Evolutionary conservation across 2,113 vertebrate species (phyloP).

Genomic region (Myrmecophaga tridactyla): DNA sequence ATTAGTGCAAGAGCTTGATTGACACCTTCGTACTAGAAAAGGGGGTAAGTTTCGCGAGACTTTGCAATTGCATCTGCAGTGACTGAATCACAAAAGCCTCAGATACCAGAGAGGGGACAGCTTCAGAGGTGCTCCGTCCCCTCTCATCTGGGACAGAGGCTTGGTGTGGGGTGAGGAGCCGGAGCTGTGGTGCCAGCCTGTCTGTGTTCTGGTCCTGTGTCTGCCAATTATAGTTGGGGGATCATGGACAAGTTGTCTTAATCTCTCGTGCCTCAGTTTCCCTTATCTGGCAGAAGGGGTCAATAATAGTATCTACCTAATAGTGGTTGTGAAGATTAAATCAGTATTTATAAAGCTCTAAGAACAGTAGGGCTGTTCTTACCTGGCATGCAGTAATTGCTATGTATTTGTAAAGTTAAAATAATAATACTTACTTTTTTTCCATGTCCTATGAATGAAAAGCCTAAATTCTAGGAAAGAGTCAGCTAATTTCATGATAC

Average conservation of each 20-base stretch:
- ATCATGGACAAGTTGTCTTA: not conserved
- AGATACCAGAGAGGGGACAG: not conserved
- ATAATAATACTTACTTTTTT: not conserved
- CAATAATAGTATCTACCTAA: not conserved
- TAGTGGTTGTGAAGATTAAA: not conserved
- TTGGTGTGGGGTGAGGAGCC: not conserved
- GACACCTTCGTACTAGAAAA: not conserved
- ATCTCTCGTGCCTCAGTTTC: not conserved
- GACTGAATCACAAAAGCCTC: not conserved
- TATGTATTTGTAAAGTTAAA: not conserved
- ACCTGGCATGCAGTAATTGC: not conserved
- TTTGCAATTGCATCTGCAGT: not conserved
- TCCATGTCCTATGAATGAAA: not conserved
- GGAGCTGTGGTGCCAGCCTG: not conserved
- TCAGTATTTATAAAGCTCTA: not conserved
- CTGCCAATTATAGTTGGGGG: not conserved
- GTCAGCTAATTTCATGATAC: not conserved
- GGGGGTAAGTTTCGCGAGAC: not conserved
- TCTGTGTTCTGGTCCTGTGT: not conserved
- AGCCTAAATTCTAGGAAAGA: not conserved
- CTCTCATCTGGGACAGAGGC: not conserved
- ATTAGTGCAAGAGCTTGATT: not conserved
- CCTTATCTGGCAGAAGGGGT: not conserved
- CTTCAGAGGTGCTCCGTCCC: not conserved
- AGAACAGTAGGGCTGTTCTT: too few species aligned